phyloP scores from a whole-genome alignment of 2,797 vertebrate species.

The Gadopsis bispinosus region DNA sequence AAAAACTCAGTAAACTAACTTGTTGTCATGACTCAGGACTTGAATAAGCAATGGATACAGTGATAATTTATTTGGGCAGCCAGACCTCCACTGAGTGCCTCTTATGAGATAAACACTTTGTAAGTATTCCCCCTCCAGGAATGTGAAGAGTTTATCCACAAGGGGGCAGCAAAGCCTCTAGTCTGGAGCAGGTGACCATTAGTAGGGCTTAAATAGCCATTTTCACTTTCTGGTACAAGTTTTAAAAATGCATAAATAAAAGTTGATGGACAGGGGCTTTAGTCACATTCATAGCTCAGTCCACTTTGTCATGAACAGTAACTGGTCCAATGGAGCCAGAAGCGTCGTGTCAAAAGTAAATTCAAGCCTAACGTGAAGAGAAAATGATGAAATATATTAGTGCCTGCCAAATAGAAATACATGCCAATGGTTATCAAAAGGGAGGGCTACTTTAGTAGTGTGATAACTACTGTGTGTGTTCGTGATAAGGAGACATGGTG shows the following conservation, averaged over 20 bases:
- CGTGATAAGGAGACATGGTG: conserved; percentile 45
- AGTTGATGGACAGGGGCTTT: not conserved
- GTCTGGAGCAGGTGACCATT: not conserved
- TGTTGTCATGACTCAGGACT: not conserved
- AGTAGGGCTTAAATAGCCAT: rapidly evolving
- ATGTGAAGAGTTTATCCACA: conserved; percentile 41
- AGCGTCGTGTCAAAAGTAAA: not conserved
- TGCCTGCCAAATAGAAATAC: conserved; percentile 22
- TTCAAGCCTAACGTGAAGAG: not conserved
- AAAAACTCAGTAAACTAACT: not conserved
- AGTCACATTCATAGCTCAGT: not conserved
- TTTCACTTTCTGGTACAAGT: not conserved
- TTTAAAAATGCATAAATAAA: not conserved
- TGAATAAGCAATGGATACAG: not conserved
- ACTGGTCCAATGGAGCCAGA: not conserved
- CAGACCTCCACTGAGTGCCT: not conserved
- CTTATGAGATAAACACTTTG: not conserved
- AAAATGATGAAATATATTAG: conserved; percentile 17
- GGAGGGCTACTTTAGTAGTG: conserved; percentile 15
- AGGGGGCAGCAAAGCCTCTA: conserved; percentile 51
- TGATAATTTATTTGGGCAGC: not conserved
- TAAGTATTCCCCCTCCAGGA: not conserved
- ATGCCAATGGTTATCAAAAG: conserved; percentile 33
- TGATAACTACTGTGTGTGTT: conserved; percentile 45
- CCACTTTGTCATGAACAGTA: not conserved